Evolutionary conservation across 2,113 vertebrate genomes (phyloP), one percentile per base, ranked within the genome.

Genomic region (Ramphastos sulfuratus): DNA sequence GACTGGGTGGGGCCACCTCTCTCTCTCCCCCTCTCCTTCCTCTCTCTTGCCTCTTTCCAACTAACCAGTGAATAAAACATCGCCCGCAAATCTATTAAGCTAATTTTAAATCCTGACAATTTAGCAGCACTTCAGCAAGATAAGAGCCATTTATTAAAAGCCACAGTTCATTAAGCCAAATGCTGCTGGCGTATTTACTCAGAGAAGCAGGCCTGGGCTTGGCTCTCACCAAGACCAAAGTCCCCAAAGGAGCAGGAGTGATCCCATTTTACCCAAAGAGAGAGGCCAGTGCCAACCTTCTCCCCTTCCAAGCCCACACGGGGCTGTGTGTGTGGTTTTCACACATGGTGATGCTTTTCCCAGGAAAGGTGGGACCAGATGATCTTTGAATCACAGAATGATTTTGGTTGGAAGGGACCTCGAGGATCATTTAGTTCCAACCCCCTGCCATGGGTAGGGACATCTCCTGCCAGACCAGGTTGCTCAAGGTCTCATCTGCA

Each of bases 111-210:
- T 97, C 97, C 97, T 98, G 97, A 98, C 98, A 97, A 98, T 97
- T 98, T 97, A 98, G 96, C 96, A 96, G 97, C 96, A 97, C 95
- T 97, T 97, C 97, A 96, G 93, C 67, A 84, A 97, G 96, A 98
- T 97, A 98, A 97, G 92, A 97, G 96, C 96, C 97, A 98, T 98
- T 98, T 98, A 98, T 98, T 98, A 98, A 98, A 98, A 98, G 96
- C 91, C 97, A 97, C 97, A 97, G 97, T 98, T 98, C 98, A 98
- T 98, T 98, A 98, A 97, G 96, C 96, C 96, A 97, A 97, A 97
- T 90, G 97, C 96, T 97, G 86, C 95, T 90, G 94, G 96, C 96
- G 85, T 96, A 97, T 98, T 98, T 97, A 97, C 97, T 96, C 95
- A 93, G 96, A 92, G 92, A 96, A 96, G 95, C 1, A 39, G 96